These are phyloP conservation scores for Ataeniobius toweri DNA, from an alignment of 2,797 vertebrate genomes.

Conservation along the genomic window DNA sequence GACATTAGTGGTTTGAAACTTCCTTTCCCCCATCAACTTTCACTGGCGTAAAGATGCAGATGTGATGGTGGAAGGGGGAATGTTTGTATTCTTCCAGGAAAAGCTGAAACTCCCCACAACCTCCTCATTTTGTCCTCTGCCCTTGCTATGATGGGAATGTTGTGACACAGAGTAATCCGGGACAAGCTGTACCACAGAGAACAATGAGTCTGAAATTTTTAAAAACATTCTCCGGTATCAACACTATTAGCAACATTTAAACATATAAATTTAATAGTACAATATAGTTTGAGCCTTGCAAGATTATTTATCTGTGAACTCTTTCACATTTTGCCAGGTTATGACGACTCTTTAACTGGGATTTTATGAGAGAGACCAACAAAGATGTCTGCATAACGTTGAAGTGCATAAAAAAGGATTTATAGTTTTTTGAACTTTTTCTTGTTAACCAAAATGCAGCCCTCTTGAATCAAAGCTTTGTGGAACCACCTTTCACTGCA, in stretches of 20 bases:
- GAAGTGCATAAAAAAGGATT: background rate
- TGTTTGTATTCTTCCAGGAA: slow-evolving; percentile 33
- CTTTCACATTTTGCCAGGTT: background rate
- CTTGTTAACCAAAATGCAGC: background rate
- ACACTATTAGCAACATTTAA: background rate
- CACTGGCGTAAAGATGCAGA: background rate
- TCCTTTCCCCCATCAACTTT: background rate
- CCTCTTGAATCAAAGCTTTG: too few species aligned
- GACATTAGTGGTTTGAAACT: slow-evolving; percentile 5
- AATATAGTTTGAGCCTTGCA: background rate
- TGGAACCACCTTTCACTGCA: background rate
- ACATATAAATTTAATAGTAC: background rate
- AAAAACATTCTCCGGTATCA: slow-evolving; percentile 2
- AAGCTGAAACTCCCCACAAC: background rate
- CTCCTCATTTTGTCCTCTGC: slow-evolving; percentile 24
- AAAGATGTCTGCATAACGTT: background rate
- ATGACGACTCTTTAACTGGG: background rate
- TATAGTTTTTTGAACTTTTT: background rate
- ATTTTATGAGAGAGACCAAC: background rate
- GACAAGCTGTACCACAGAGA: slow-evolving; percentile 20
- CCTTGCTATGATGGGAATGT: slow-evolving; percentile 49
- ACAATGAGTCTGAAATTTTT: slow-evolving; percentile 40
- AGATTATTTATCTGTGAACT: background rate
- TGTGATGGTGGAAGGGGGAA: background rate
- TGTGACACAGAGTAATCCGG: slow-evolving; percentile 39